Percentiles rank a stretch among this genome's conserved stretches.
Conservation (phyloP, 2,888 invertebrate species). For the Drosophila mercatorum region DNA sequence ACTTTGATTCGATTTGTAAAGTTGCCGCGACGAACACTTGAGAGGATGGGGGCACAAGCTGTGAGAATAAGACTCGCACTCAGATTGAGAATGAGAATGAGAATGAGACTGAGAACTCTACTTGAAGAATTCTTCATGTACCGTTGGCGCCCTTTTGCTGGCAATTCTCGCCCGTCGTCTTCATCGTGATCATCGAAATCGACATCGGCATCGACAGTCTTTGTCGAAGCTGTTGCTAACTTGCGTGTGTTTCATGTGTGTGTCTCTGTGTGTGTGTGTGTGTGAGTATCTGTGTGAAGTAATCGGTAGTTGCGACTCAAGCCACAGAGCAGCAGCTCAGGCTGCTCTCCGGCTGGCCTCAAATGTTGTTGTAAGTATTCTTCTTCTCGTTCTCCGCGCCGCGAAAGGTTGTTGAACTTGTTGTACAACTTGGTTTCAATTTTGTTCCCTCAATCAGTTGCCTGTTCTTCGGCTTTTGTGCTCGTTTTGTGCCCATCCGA, state of each 20-base stretch:
- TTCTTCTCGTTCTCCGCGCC: conserved; percentile 27
- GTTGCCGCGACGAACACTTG: conserved; percentile 26
- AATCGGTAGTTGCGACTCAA: conserved; percentile 70
- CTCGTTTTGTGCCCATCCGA: conserved; percentile 43
- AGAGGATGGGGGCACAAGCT: conserved; percentile 2
- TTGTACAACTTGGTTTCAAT: conserved; percentile 60
- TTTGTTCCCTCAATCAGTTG: conserved; percentile 76
- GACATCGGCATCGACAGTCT: conserved; percentile 31
- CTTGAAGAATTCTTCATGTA: conserved; percentile 56
- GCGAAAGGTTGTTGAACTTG: conserved; percentile 73
- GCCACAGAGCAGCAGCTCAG: conserved; percentile 21
- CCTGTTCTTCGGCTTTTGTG: conserved; percentile 65
- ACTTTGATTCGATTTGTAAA: conserved; percentile 76
- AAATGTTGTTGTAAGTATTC: conserved; percentile 61
- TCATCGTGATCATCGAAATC: conserved; percentile 61
- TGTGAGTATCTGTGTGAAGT: conserved; percentile 61
- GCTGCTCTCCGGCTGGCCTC: conserved; percentile 52
- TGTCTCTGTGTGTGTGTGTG: conserved; percentile 43
- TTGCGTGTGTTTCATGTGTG: conserved; percentile 33
- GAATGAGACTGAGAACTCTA: conserved; percentile 43
- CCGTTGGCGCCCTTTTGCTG: conserved; percentile 71
- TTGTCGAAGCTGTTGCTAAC: conserved; percentile 41
- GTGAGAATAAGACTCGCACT: conserved; percentile 14
- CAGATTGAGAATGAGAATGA: conserved; percentile 21
- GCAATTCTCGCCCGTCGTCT: conserved; percentile 69